Conservation (phyloP, 1,140 invertebrate species). For the Tyrophagus putrescentiae region DNA sequence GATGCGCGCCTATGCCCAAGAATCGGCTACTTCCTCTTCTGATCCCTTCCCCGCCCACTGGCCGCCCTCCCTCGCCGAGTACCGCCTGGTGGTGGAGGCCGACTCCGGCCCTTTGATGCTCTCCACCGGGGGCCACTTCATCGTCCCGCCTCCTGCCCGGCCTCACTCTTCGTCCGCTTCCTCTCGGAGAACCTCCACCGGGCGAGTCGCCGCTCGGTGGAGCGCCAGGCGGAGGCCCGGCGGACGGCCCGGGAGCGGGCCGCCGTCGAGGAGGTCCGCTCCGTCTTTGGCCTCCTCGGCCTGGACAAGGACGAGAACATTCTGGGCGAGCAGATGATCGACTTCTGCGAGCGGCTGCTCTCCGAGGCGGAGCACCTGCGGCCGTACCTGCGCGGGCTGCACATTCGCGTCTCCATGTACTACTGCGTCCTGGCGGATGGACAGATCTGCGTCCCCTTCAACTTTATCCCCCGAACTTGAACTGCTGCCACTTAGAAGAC, state of each 20-base stretch:
- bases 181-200: conserved; percentile 57
- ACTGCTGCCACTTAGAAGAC: too few species aligned
- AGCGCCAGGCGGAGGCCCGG: conserved; percentile 46
- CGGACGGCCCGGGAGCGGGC: conserved; percentile 60
- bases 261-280: conserved; percentile 47
- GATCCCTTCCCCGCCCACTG: conserved; percentile 54
- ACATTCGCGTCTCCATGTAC: conserved; percentile 68
- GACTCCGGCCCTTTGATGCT: conserved; percentile 79
- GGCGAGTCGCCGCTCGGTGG: conserved; percentile 37
- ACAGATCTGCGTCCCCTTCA: conserved; percentile 78
- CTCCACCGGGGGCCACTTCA: conserved; percentile 80
- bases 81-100: conserved; percentile 76
- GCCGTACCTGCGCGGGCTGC: conserved; percentile 39
- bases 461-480: conserved; percentile 42
- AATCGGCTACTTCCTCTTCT: too few species aligned
- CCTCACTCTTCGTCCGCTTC: conserved; percentile 63
- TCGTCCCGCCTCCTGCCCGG: conserved; percentile 76
- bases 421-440: conserved; percentile 80
- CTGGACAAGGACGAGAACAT: conserved; percentile 76
- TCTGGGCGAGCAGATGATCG: conserved; percentile 62
- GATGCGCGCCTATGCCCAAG: conserved; percentile 58
- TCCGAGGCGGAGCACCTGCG: conserved; percentile 36
- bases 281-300: conserved; percentile 47
- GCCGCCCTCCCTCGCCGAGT: conserved; percentile 50
- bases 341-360: conserved; percentile 56